Percentiles rank a stretch among this genome's conserved stretches.
Conservation (phyloP, 2,113 vertebrate species). For the Podilymbus podiceps region DNA sequence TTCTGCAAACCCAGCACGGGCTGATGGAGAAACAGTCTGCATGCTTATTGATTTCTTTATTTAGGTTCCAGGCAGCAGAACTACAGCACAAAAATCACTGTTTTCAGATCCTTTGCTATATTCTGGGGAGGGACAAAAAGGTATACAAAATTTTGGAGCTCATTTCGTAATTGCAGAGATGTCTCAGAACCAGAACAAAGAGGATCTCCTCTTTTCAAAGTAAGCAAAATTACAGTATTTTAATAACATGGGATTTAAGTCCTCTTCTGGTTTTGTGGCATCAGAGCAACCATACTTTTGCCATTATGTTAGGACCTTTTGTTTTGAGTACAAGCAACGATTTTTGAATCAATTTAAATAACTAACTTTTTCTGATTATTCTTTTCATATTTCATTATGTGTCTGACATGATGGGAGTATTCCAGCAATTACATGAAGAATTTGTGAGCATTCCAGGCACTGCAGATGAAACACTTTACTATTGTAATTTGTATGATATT, state of each 20-base stretch:
- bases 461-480: background rate
- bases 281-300: background rate
- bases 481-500: background rate
- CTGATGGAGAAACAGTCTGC: background rate
- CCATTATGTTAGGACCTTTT: background rate
- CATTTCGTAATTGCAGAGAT: background rate
- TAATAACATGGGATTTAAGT: background rate
- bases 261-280: background rate
- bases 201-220: background rate
- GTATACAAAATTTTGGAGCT: background rate
- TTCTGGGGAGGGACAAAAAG: background rate
- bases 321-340: background rate
- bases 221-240: background rate
- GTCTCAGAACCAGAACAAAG: background rate
- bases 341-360: background rate
- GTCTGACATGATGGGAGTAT: background rate
- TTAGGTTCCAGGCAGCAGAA: conserved; percentile 25
- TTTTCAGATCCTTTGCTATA: background rate
- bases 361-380: background rate
- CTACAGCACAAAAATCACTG: background rate
- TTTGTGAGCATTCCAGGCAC: background rate
- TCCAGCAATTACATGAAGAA: background rate
- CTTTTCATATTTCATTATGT: background rate
- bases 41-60: conserved; percentile 31
- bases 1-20: background rate